Base-by-base conservation (phyloP, 2,888 invertebrate genomes). In the Digitonthophagus gazella region DNA sequence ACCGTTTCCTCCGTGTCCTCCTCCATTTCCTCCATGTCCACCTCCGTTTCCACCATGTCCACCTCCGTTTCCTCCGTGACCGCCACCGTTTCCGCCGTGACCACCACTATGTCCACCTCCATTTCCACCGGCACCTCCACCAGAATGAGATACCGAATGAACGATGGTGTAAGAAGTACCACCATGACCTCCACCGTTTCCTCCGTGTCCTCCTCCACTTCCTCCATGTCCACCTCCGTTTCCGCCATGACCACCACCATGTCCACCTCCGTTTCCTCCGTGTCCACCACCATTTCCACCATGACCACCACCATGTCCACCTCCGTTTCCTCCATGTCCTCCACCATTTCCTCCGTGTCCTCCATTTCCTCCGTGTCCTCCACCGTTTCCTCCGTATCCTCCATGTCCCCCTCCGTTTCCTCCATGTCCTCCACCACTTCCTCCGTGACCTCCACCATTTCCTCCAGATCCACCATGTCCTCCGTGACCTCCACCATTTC, bases 91-190 rank as follows among this genome's bases (percentile, higher is more conserved):
- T 11, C 65, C 56, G 19, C 56, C 19, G 1, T 56, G 55, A 15
- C 19, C 18, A 8, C 56, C 65, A 6, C 15, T 16, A 18, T 55
- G 54, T 6, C 65, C 65, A 4, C 65, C 65, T 6, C 65, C 65
- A 65, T 54, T 15, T 8, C 55, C 65, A 2, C 56, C 65, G 6
- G 18, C 65, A 16, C 19, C n/a, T 0, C 55, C 55, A 1, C 65
- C 65, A 55, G n/a, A 15, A 2, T 15, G 67, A 54, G 67, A 67
- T 56, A 64, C 20, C 6, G 56, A 63, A 64, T 67, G 64, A 19
- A 67, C 67, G 16, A 19, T 67, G 55, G 63, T 54, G 22, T 67
- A 64, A 56, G 67, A 67, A 20, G 55, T 54, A 2, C 65, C 65
- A 15, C 65, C 65, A 14, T 57, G 5, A 1, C 44, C 65, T 15